Percentiles rank a stretch among this genome's conserved stretches.
phyloP scores from a whole-genome alignment of 1,140 invertebrate species.

The Halotydeus destructor region DNA sequence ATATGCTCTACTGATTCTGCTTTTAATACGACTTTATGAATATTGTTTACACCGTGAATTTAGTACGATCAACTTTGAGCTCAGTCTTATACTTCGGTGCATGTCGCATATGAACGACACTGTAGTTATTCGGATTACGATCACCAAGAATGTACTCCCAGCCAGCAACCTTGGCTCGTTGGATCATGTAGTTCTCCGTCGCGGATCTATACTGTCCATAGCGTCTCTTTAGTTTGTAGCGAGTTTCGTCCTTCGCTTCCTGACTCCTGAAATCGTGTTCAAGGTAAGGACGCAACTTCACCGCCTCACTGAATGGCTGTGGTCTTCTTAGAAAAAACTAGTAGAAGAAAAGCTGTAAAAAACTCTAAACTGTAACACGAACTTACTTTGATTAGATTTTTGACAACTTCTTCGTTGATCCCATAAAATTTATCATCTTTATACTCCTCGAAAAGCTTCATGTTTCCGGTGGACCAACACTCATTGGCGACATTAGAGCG shows the following conservation, averaged over 20 bases:
- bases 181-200: no score
- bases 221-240: slow-evolving; percentile 2
- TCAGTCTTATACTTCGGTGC: no score
- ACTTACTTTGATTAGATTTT: slow-evolving; percentile 36
- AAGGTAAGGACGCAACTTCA: slow-evolving; percentile 51
- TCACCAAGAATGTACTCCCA: no score
- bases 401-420: slow-evolving; percentile 57
- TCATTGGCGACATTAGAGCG: slow-evolving; percentile 49
- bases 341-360: slow-evolving; percentile 5
- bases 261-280: slow-evolving; percentile 39
- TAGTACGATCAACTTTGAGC: no score
- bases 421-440: slow-evolving; percentile 42
- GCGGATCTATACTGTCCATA: no score
- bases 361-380: slow-evolving; percentile 4
- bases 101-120: no score
- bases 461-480: slow-evolving; percentile 47
- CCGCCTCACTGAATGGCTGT: slow-evolving; percentile 33
- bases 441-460: slow-evolving; percentile 50
- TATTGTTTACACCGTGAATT: no score
- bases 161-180: no score
- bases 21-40: no score
- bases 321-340: slow-evolving; percentile 16
- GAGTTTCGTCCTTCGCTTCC: slow-evolving; percentile 24
- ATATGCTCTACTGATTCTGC: no score
- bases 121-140: no score